Evolutionary conservation across 2,797 vertebrate genomes (phyloP).

Genomic region (Anguilla anguilla): DNA sequence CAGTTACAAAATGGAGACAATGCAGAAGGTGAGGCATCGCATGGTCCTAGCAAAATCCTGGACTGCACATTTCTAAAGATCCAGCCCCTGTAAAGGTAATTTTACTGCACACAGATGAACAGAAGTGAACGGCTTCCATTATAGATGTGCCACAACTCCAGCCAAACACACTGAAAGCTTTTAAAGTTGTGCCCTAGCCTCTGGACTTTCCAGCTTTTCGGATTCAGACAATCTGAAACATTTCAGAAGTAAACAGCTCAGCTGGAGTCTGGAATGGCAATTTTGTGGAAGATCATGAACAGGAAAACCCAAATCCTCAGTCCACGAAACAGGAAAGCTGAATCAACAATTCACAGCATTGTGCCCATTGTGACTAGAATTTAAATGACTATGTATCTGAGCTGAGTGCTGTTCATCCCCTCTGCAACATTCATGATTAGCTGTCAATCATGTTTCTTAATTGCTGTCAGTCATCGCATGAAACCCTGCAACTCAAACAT

Average conservation of each 20-base stretch:
- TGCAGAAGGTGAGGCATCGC: background rate
- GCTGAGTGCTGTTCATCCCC: background rate
- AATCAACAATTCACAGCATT: conserved; percentile 8
- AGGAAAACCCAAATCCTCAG: conserved; percentile 16
- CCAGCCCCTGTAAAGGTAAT: background rate
- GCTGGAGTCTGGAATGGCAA: conserved; percentile 26
- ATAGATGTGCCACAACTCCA: background rate
- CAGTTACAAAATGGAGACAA: background rate
- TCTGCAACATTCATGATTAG: background rate
- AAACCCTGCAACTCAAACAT: background rate
- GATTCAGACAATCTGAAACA: conserved; percentile 9
- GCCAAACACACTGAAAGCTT: conserved; percentile 22
- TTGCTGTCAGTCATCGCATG: background rate
- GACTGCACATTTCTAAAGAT: background rate
- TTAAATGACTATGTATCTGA: background rate
- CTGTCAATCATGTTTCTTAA: background rate
- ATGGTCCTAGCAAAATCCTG: background rate
- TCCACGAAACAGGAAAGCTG: background rate
- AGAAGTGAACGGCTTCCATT: background rate
- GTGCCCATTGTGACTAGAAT: background rate
- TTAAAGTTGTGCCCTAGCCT: conserved; percentile 22
- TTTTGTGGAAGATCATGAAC: conserved; percentile 20
- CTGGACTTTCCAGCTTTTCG: conserved; percentile 18
- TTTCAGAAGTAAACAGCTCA: conserved; percentile 30
- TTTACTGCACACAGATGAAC: background rate